Evolutionary conservation across 92 coral and sea anemone genomes (phyloP).

Genomic region (Parazoanthus atlanticus): DNA sequence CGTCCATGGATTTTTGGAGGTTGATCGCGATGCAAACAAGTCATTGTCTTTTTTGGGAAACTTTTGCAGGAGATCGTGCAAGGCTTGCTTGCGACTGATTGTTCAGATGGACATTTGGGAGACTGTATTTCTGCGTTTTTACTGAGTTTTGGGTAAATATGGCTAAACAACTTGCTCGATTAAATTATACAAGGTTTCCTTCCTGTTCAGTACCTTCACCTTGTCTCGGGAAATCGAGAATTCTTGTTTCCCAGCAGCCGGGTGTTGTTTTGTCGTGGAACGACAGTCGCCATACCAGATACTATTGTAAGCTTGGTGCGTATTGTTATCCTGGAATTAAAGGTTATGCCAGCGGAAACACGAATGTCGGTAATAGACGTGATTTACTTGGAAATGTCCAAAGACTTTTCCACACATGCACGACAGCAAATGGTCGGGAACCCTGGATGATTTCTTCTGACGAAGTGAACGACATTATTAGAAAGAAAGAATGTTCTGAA

Average conservation of each 20-base stretch:
- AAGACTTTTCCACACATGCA: slow-evolving; percentile 43
- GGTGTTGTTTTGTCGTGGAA: background rate
- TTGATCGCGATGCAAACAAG: slow-evolving; percentile 5
- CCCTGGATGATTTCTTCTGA: slow-evolving; percentile 90
- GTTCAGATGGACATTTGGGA: background rate
- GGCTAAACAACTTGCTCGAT: slow-evolving; percentile 6
- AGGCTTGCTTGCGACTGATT: background rate
- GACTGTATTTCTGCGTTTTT: background rate
- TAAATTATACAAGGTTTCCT: background rate
- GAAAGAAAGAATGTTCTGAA: slow-evolving; percentile 60
- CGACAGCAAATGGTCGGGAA: slow-evolving; percentile 42
- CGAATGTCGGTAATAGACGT: background rate
- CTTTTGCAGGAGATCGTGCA: background rate
- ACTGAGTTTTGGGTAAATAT: background rate
- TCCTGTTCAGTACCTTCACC: background rate
- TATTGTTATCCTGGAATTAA: background rate
- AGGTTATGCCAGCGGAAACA: background rate
- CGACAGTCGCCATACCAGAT: background rate
- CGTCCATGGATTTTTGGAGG: background rate
- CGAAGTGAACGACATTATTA: slow-evolving; percentile 71
- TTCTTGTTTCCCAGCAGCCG: background rate
- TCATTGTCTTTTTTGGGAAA: background rate
- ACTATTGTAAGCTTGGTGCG: background rate
- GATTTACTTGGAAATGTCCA: background rate
- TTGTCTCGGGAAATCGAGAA: slow-evolving; percentile 6